These are phyloP conservation scores for Varecia variegata DNA, from an alignment of 2,797 vertebrate species.

Conservation along the genomic window DNA sequence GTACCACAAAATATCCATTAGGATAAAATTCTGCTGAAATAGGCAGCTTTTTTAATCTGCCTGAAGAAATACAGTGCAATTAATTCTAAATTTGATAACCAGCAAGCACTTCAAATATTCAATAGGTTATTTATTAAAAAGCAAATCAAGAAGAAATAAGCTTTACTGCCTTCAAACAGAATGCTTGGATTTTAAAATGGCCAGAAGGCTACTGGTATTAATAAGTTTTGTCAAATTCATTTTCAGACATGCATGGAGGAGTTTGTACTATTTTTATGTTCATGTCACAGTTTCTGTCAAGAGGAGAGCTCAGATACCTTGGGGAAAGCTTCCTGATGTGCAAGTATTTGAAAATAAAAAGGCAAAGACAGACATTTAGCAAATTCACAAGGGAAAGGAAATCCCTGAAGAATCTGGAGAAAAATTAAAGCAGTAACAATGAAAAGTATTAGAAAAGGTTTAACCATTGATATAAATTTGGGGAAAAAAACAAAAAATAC, in stretches of 20 bases:
- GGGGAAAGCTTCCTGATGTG: slow-evolving; percentile 28
- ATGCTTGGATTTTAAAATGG: slow-evolving; percentile 54
- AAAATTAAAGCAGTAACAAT: background rate
- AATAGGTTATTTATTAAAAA: slow-evolving; percentile 66
- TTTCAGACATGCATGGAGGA: slow-evolving; percentile 64
- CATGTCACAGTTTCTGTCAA: slow-evolving; percentile 57
- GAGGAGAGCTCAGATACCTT: slow-evolving; percentile 41
- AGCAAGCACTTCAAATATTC: slow-evolving; percentile 44
- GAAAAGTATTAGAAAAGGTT: background rate
- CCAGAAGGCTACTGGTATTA: slow-evolving; percentile 59
- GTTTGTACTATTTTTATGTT: slow-evolving; percentile 46
- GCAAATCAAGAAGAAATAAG: slow-evolving; percentile 61
- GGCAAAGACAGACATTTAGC: slow-evolving; percentile 37
- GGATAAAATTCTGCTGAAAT: slow-evolving; percentile 27
- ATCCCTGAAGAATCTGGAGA: slow-evolving; percentile 3
- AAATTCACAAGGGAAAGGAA: slow-evolving; percentile 18
- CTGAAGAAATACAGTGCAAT: slow-evolving; percentile 57
- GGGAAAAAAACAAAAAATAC: background rate
- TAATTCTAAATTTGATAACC: slow-evolving; percentile 64
- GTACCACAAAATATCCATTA: slow-evolving; percentile 1
- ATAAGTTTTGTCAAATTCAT: slow-evolving; percentile 67
- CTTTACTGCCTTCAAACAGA: slow-evolving; percentile 32
- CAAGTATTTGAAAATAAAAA: slow-evolving; percentile 49
- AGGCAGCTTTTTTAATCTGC: slow-evolving; percentile 35
- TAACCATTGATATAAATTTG: background rate